These are phyloP conservation scores for Microcebus jonahi DNA, from an alignment of 2,113 vertebrate genomes.

Conservation along the genomic window DNA sequence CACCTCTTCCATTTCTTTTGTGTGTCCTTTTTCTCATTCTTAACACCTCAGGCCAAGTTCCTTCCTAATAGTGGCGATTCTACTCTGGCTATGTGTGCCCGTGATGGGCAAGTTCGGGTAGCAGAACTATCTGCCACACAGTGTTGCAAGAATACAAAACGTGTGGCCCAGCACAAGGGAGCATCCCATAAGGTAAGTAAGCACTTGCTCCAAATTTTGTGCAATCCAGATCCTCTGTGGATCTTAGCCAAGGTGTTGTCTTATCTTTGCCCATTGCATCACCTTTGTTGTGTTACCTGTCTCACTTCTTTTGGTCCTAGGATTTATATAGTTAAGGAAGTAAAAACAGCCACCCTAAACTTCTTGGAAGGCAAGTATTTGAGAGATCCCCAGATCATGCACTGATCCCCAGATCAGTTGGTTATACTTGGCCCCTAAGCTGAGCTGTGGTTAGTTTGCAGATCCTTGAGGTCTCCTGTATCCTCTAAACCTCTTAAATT, in stretches of 20 bases:
- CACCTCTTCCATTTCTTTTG: conserved; percentile 1
- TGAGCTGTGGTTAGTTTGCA: background rate
- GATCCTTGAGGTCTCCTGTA: background rate
- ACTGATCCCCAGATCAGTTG: background rate
- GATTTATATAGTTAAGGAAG: background rate
- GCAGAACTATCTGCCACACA: conserved; percentile 96
- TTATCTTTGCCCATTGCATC: background rate
- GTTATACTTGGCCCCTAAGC: background rate
- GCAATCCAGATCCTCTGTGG: background rate
- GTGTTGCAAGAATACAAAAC: conserved; percentile 96
- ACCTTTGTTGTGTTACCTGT: background rate
- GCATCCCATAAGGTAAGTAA: conserved; percentile 94
- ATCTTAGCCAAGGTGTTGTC: background rate
- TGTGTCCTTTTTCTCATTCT: background rate
- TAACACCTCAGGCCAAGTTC: conserved; percentile 92
- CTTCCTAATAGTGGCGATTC: conserved; percentile 97
- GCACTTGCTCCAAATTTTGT: background rate
- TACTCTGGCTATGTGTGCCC: conserved; percentile 96
- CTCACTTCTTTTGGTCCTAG: background rate
- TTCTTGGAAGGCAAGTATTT: background rate
- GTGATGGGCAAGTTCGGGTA: conserved; percentile 95
- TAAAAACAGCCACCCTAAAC: background rate
- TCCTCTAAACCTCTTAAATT: background rate
- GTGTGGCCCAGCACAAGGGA: conserved; percentile 97
- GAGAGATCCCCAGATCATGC: background rate